A percentile compares a stretch with the other conserved stretches of the same genome.
These are phyloP conservation scores for Varanus komodoensis DNA, from an alignment of 2,113 vertebrate genomes.

Conservation along the genomic window DNA sequence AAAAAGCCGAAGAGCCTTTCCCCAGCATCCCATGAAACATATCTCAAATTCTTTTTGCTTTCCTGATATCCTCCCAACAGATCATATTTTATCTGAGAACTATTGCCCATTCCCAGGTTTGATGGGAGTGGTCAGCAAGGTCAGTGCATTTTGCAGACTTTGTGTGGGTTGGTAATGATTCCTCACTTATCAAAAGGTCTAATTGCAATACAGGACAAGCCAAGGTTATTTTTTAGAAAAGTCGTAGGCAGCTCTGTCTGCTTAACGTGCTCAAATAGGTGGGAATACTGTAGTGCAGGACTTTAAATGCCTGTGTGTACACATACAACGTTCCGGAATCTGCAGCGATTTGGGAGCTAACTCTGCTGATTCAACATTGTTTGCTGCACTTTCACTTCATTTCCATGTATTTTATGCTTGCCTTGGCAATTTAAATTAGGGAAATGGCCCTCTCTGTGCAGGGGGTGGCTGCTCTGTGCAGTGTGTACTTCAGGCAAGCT, in stretches of 20 bases:
- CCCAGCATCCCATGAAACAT: not conserved
- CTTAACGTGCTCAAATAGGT: slow-evolving; percentile 38
- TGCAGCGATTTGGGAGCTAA: not conserved
- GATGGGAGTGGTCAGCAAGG: not conserved
- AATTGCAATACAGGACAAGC: slow-evolving; percentile 28
- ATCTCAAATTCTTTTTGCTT: not conserved
- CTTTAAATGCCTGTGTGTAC: not conserved
- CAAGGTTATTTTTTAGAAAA: not conserved
- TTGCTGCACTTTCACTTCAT: not conserved
- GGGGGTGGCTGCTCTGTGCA: no score
- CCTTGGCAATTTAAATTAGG: not conserved
- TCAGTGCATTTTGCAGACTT: slow-evolving; percentile 28
- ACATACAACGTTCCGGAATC: slow-evolving; percentile 1
- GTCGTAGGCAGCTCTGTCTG: slow-evolving; percentile 33
- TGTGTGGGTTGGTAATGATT: not conserved
- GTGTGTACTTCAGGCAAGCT: no score
- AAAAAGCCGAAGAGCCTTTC: not conserved
- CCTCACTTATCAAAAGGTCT: slow-evolving; percentile 9
- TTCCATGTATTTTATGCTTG: fast-evolving
- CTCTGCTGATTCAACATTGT: not conserved
- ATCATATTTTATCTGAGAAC: not conserved
- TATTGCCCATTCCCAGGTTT: slow-evolving; percentile 9
- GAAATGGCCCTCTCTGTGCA: not conserved
- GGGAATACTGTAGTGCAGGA: not conserved
- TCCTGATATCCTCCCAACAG: not conserved